Conservation (phyloP, 2,888 invertebrate genomes). For the Epiblema foenella region DNA sequence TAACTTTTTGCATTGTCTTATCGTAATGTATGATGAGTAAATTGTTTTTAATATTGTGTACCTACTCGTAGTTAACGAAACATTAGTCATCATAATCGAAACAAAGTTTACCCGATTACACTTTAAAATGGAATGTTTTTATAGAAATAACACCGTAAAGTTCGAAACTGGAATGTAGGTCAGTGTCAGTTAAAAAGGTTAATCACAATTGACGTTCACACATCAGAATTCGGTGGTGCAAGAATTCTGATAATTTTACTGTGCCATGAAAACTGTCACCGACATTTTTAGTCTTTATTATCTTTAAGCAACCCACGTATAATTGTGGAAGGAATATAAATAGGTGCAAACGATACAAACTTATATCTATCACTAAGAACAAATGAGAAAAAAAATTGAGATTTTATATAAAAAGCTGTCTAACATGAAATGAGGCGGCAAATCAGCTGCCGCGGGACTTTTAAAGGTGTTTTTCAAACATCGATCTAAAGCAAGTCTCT, state of each 20-base stretch:
- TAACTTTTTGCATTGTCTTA: neutral
- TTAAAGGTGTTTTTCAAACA: neutral
- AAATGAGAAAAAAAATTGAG: neutral
- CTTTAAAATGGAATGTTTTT: too few relatives aligned
- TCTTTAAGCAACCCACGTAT: neutral
- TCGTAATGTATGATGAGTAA: neutral
- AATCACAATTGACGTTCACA: too few relatives aligned
- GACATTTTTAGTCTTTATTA: too few relatives aligned
- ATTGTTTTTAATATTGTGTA: neutral
- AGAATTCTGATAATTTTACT: too few relatives aligned
- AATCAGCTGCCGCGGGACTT: neutral
- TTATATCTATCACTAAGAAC: neutral
- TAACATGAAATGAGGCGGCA: neutral
- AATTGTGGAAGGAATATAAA: neutral
- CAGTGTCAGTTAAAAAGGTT: too few relatives aligned
- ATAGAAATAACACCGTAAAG: too few relatives aligned
- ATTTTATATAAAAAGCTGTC: neutral
- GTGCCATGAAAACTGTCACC: too few relatives aligned
- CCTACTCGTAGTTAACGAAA: too few relatives aligned
- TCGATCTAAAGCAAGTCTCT: neutral
- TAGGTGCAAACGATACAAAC: neutral
- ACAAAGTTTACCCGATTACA: too few relatives aligned
- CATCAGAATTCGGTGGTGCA: too few relatives aligned
- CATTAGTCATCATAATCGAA: too few relatives aligned
- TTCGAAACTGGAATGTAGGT: too few relatives aligned